These are phyloP conservation scores for Furcifer pardalis DNA, from an alignment of 2,797 vertebrate species.

Conservation along the genomic window DNA sequence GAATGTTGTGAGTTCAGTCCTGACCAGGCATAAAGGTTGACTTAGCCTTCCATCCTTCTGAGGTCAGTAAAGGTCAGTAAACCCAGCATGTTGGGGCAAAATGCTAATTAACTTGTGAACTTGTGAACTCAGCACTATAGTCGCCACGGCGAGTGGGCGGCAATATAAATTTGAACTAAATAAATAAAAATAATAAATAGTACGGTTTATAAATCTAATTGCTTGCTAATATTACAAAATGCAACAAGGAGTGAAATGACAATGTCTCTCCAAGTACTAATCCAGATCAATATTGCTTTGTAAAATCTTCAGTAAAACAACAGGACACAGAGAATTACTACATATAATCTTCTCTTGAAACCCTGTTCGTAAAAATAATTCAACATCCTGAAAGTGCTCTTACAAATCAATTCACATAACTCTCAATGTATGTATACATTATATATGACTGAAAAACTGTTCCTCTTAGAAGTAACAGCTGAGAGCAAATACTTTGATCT, in stretches of 20 bases:
- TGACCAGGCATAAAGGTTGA: no score
- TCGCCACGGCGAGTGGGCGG: no score
- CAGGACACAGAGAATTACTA: background rate
- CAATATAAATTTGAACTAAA: no score
- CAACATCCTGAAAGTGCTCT: background rate
- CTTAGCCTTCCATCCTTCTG: no score
- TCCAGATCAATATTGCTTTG: background rate
- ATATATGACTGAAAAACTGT: background rate
- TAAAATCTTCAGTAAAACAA: background rate
- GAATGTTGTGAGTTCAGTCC: no score
- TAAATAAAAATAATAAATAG: no score
- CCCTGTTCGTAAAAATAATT: background rate
- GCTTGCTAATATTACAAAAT: no score
- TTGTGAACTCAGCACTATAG: no score
- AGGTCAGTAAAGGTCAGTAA: no score
- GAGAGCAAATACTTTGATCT: background rate
- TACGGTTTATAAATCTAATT: no score
- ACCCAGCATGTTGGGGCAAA: no score
- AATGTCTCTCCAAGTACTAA: background rate
- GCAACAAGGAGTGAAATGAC: background rate
- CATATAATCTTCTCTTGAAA: background rate
- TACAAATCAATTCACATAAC: background rate
- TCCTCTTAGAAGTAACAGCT: background rate
- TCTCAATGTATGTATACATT: background rate
- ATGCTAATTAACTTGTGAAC: no score